These are phyloP conservation scores for Nyctereutes procyonoides DNA, from an alignment of 2,113 vertebrate species.

Conservation along the genomic window DNA sequence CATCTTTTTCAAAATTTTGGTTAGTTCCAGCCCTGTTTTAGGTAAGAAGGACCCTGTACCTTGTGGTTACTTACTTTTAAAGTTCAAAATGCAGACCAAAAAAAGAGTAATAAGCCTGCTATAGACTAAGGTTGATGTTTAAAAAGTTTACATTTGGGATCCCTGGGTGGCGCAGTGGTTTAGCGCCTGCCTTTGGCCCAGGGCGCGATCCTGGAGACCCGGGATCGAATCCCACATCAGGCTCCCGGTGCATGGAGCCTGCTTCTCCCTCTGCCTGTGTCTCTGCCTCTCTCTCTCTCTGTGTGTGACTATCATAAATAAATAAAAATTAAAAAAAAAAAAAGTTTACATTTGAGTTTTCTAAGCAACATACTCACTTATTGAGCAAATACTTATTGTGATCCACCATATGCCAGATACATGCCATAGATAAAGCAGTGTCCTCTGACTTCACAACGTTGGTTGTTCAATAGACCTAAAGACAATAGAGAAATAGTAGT, in stretches of 20 bases:
- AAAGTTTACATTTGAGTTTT: neutral
- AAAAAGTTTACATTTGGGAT: neutral
- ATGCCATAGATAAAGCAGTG: neutral
- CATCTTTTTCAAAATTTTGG: neutral
- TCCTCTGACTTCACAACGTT: neutral
- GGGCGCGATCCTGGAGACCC: too few species aligned
- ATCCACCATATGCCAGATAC: neutral
- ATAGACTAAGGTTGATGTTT: neutral
- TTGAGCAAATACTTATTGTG: slow-evolving; percentile 33
- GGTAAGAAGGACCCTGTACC: neutral
- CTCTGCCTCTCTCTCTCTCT: too few species aligned
- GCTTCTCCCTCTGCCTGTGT: too few species aligned
- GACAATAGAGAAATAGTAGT: neutral
- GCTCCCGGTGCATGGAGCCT: too few species aligned
- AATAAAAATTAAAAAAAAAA: too few species aligned
- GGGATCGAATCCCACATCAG: too few species aligned
- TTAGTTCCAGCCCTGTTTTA: neutral
- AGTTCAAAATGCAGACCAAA: neutral
- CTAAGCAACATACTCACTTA: neutral
- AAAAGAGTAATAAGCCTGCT: neutral
- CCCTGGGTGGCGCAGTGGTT: too few species aligned
- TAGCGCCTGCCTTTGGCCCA: too few species aligned
- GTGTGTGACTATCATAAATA: too few species aligned
- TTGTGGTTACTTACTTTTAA: neutral
- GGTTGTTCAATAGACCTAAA: neutral